Base-by-base conservation (phyloP, 2,113 vertebrate genomes). In the Sus scrofa region DNA sequence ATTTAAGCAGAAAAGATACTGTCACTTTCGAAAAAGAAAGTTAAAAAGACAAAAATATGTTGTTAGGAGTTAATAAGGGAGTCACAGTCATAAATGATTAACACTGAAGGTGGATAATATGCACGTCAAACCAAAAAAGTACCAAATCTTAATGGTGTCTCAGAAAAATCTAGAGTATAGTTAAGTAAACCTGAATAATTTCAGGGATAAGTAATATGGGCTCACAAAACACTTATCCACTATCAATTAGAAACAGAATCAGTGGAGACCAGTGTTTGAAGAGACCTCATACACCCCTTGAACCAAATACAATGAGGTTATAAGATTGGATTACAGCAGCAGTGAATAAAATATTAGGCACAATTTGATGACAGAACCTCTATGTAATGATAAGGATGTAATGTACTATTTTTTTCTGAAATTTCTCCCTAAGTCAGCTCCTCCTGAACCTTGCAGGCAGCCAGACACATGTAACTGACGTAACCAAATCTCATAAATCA, bases 1-100 rank as follows among this genome's bases (percentile, higher is more conserved):
- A 94, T 79, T 96, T 89, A 90, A 89, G 50, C 32, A 96, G 82
- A 91, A 91, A 78, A 56, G 27, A 58, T 78, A 78, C 18, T 85
- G 32, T 73, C 65, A 85, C 22, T 89, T 93, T 70, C 68, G 27
- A 70, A 75, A 54, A 67, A 93, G 30, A 65, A 90, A 92, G 11
- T 65, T 67, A 78, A 89, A 92, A 16, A 92, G 24, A 75, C 12
- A 60, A 92, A 95, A 88, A 34, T 67, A 94, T 56, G 86, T 79
- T 91, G 62, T 58, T 37, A 67, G 70, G 70, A 62, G 32, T 95
- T 58, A 89, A 60, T 67, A 44, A 84, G 32, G 32, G 5, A 62
- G 7, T 8, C 32, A 58, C 32, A 83, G 13, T 79, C 19, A 22
- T 7, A 91, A 89, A 89, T 39, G 27, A 68, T 88, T 91, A 81